Percentiles rank a stretch among this genome's conserved stretches.
phyloP scores from a whole-genome alignment of 2,113 vertebrate genomes.

The Fulica atra region DNA sequence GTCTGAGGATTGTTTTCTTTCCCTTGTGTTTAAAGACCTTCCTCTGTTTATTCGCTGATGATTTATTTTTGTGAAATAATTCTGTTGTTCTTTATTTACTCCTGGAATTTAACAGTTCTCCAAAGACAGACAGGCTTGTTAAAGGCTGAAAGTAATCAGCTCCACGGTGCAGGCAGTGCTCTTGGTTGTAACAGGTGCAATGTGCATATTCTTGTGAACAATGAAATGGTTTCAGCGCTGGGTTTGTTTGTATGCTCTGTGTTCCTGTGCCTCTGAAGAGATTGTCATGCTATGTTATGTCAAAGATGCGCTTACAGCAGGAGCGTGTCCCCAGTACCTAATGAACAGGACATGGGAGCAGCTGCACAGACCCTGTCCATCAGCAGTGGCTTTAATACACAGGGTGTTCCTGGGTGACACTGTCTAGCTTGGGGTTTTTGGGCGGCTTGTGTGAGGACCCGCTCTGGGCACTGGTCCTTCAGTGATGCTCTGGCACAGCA shows the following conservation, averaged over 20 bases:
- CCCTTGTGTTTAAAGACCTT: neutral
- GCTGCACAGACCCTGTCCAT: neutral
- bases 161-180: neutral
- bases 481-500: neutral
- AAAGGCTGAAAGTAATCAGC: neutral
- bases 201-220: neutral
- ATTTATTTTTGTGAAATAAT: neutral
- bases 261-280: conserved; percentile 15
- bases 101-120: neutral
- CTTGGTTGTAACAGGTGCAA: conserved; percentile 41
- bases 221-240: neutral
- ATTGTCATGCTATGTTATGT: conserved; percentile 39
- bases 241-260: conserved; percentile 41
- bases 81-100: neutral
- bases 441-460: neutral
- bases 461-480: neutral
- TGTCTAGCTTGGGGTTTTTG: neutral
- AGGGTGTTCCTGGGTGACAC: neutral
- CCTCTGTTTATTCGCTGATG: neutral
- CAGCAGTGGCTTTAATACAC: neutral
- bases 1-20: neutral
- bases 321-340: neutral
- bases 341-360: conserved; percentile 4
- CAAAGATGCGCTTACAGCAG: neutral
- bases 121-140: neutral